Percentiles rank a stretch among this genome's conserved stretches.
Evolutionary conservation across 2,797 vertebrate species (phyloP).

Genomic region (Myripristis murdjan): DNA sequence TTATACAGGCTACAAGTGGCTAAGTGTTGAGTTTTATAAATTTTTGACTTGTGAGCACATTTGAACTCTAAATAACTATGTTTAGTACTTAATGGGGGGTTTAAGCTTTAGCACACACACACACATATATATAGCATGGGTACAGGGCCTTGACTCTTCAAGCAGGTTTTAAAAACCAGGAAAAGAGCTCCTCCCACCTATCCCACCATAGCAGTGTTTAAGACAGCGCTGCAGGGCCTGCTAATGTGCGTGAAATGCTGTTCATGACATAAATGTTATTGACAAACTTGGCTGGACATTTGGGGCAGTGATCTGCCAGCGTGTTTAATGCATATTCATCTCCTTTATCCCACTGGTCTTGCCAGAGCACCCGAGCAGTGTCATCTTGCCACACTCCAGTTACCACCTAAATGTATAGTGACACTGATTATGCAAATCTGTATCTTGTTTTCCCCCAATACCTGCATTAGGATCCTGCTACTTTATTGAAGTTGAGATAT

Average conservation of each 20-base stretch:
- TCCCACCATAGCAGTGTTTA: conserved; percentile 54
- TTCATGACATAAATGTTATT: conserved; percentile 84
- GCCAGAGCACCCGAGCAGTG: conserved; percentile 79
- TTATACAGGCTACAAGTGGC: conserved; percentile 13
- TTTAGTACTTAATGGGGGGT: too few species aligned
- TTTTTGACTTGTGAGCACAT: conserved; percentile 18
- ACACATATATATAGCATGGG: conserved; percentile 31
- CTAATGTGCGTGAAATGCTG: conserved; percentile 82
- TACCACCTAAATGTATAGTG: conserved; percentile 88
- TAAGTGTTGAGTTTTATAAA: conserved; percentile 20
- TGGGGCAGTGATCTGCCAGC: conserved; percentile 82
- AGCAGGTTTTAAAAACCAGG: conserved; percentile 45
- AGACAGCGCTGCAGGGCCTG: conserved; percentile 65
- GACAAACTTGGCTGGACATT: conserved; percentile 88
- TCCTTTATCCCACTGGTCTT: conserved; percentile 82
- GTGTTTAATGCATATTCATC: conserved; percentile 86
- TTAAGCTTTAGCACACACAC: conserved; percentile 45
- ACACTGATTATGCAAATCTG: conserved; percentile 93
- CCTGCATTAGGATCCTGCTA: conserved; percentile 84
- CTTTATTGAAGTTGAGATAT: conserved; percentile 85
- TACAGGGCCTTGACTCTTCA: conserved; percentile 52
- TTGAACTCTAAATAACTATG: conserved; percentile 3
- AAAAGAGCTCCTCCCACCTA: conserved; percentile 69
- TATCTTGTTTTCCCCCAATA: conserved; percentile 84
- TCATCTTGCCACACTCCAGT: conserved; percentile 87